Percentiles rank a stretch among this genome's conserved stretches.
Conservation (phyloP, 2,797 vertebrate species). For the Natrix natrix region DNA sequence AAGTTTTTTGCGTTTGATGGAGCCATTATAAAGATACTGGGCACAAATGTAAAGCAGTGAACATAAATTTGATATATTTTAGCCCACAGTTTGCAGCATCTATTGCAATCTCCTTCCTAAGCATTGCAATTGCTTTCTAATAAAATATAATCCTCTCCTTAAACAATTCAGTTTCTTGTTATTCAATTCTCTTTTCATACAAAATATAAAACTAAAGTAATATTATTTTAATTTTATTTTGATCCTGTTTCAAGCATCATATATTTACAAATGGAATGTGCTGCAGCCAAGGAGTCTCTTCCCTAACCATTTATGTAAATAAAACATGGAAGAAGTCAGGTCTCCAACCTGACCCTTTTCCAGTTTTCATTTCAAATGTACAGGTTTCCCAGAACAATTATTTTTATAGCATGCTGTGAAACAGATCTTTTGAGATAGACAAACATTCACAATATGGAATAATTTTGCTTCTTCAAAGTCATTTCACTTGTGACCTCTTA, state of each 20-base stretch:
- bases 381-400: background rate
- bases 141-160: background rate
- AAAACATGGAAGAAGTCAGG: background rate
- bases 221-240: conserved; percentile 13
- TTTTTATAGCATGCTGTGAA: background rate
- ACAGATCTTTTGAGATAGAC: conserved; percentile 3
- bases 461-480: background rate
- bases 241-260: background rate
- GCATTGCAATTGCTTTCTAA: background rate
- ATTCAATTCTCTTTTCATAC: background rate
- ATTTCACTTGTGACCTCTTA: background rate
- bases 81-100: background rate
- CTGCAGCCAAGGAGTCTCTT: background rate
- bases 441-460: conserved; percentile 18
- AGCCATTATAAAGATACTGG: background rate
- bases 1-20: background rate
- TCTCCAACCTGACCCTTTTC: background rate
- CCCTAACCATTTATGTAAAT: conserved; percentile 24
- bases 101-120: background rate
- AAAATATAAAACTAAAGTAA: background rate
- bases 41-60: background rate
- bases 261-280: background rate
- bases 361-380: conserved; percentile 3
- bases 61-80: background rate
- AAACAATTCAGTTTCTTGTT: background rate